Evolutionary conservation across 2,888 invertebrate species (phyloP).

Genomic region (Drepanosiphum platanoidis): DNA sequence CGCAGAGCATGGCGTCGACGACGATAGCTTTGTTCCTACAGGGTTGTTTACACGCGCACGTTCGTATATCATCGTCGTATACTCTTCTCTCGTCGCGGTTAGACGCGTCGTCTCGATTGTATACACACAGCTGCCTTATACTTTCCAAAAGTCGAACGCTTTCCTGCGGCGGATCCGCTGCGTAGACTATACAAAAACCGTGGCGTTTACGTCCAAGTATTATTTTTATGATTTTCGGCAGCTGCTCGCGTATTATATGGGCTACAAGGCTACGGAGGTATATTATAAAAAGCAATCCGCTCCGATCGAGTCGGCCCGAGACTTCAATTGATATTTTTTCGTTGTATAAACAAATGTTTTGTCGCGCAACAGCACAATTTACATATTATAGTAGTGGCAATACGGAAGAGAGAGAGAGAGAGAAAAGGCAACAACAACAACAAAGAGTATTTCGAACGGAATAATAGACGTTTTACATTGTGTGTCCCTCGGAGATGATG

Average conservation of each 20-base stretch:
- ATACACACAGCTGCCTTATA: neutral
- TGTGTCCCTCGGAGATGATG: slow-evolving; percentile 48
- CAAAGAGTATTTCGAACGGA: slow-evolving; percentile 33
- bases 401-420: neutral
- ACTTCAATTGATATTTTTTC: slow-evolving; percentile 28
- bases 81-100: neutral
- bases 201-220: neutral
- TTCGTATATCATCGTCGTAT: neutral
- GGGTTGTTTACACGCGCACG: slow-evolving; percentile 29
- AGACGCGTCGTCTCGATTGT: neutral
- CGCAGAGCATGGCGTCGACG: neutral
- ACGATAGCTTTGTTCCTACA: slow-evolving; percentile 44
- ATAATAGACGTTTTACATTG: slow-evolving; percentile 56
- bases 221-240: neutral
- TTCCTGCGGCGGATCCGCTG: neutral
- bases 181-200: neutral
- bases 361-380: slow-evolving; percentile 47
- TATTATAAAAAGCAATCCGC: neutral
- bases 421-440: slow-evolving; percentile 34
- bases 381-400: slow-evolving; percentile 48
- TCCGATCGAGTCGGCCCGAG: neutral
- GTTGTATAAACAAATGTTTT: slow-evolving; percentile 48
- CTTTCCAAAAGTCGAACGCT: slow-evolving; percentile 14
- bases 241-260: neutral
- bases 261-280: neutral